These are phyloP conservation scores for Eustalomyia histrio DNA, from an alignment of 2,888 invertebrate genomes.

Conservation along the genomic window DNA sequence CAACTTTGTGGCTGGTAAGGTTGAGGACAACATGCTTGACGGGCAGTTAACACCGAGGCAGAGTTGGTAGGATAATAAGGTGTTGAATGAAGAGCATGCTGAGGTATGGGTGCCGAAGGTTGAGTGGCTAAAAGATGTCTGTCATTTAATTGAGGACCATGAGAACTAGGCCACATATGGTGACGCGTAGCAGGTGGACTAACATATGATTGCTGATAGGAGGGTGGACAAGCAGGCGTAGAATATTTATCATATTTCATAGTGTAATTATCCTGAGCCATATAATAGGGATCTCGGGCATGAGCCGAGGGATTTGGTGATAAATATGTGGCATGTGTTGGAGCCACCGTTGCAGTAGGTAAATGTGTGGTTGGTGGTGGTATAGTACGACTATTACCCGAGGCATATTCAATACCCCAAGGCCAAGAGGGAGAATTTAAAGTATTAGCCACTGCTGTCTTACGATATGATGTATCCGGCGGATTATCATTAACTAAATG, in stretches of 20 bases:
- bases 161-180: constrained; percentile 69
- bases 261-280: constrained; percentile 63
- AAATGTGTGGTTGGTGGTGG: constrained; percentile 62
- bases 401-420: constrained; percentile 71
- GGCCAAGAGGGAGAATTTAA: constrained; percentile 67
- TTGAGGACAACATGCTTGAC: constrained; percentile 74
- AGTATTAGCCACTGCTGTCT: constrained; percentile 59
- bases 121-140: constrained; percentile 40
- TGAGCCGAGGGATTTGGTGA: constrained; percentile 57
- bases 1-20: constrained; percentile 72
- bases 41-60: constrained; percentile 49
- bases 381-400: constrained; percentile 69
- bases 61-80: constrained; percentile 51
- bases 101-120: constrained; percentile 23
- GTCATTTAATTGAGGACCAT: constrained; percentile 50
- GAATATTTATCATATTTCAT: constrained; percentile 71
- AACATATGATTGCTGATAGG: constrained; percentile 52
- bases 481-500: constrained; percentile 42
- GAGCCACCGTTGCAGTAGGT: constrained; percentile 62
- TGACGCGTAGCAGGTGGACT: constrained; percentile 57
- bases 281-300: constrained; percentile 62
- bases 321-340: constrained; percentile 59
- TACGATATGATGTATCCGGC: constrained; percentile 68
- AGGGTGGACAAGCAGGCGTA: background rate
- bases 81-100: constrained; percentile 41